A percentile compares a stretch with the other conserved stretches of the same genome.
Evolutionary conservation across 1,140 invertebrate genomes (phyloP).

Genomic region (Steinernema feltiae): DNA sequence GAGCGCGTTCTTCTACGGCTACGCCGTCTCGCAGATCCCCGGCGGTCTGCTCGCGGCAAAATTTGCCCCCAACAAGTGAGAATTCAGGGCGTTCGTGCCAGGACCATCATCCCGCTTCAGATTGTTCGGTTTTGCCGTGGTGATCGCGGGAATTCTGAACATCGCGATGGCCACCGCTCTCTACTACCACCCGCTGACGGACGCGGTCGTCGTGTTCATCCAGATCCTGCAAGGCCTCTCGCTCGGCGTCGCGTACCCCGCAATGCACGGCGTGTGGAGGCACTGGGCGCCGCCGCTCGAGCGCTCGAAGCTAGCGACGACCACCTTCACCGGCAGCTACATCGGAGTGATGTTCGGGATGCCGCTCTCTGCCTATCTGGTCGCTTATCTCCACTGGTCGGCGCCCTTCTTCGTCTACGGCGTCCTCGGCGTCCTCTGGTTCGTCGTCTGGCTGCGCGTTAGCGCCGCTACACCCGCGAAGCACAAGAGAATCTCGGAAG

Average conservation of each 20-base stretch:
- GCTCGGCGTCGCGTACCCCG: slow-evolving; percentile 90
- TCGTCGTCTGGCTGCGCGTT: slow-evolving; percentile 78
- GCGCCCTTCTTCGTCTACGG: slow-evolving; percentile 95
- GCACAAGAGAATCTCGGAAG: slow-evolving; percentile 81
- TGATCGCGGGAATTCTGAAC: slow-evolving; percentile 80
- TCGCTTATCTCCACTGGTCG: slow-evolving; percentile 72
- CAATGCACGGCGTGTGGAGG: slow-evolving; percentile 95
- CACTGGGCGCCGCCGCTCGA: slow-evolving; percentile 96
- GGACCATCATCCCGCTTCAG: slow-evolving; percentile 46
- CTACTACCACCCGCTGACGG: slow-evolving; percentile 69
- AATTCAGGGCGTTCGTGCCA: background rate
- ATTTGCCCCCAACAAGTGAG: slow-evolving; percentile 81
- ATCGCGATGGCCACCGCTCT: slow-evolving; percentile 81
- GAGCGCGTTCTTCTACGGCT: slow-evolving; percentile 96
- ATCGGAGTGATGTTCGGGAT: slow-evolving; percentile 85
- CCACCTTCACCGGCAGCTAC: slow-evolving; percentile 79
- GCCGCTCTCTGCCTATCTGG: slow-evolving; percentile 65
- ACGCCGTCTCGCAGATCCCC: slow-evolving; percentile 91
- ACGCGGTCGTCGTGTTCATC: slow-evolving; percentile 67
- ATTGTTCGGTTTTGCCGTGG: slow-evolving; percentile 88
- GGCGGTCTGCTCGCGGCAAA: slow-evolving; percentile 91
- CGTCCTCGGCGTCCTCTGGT: slow-evolving; percentile 69
- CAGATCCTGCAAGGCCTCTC: slow-evolving; percentile 87
- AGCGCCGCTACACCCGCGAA: slow-evolving; percentile 82
- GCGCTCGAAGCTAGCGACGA: slow-evolving; percentile 82